Evolutionary conservation across 2,888 invertebrate genomes (phyloP).

Genomic region (Coenonympha glycerion): DNA sequence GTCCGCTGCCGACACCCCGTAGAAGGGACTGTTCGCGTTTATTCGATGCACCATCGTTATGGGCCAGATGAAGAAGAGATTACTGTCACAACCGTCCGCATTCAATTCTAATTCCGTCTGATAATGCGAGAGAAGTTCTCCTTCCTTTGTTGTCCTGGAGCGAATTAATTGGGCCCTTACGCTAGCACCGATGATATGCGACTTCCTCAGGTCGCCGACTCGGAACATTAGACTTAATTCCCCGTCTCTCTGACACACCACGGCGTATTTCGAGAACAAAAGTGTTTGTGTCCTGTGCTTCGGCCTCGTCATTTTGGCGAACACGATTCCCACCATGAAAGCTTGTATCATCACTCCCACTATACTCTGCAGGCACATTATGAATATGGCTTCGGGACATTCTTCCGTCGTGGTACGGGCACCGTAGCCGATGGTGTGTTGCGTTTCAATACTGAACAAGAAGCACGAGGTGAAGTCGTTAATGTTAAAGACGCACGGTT

Average conservation of each 20-base stretch:
- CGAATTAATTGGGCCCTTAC: slow-evolving; percentile 89
- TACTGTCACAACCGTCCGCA: slow-evolving; percentile 86
- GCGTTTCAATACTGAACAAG: slow-evolving; percentile 94
- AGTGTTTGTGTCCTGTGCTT: slow-evolving; percentile 93
- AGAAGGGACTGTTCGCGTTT: slow-evolving; percentile 88
- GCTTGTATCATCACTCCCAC: slow-evolving; percentile 88
- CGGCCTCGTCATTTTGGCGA: slow-evolving; percentile 93
- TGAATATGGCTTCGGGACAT: slow-evolving; percentile 91
- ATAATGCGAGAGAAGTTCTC: slow-evolving; percentile 86
- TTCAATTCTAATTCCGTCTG: slow-evolving; percentile 83
- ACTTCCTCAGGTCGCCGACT: slow-evolving; percentile 92
- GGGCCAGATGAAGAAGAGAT: slow-evolving; percentile 95
- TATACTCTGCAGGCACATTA: slow-evolving; percentile 91
- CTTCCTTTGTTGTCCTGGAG: slow-evolving; percentile 88
- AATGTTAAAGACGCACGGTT: slow-evolving; percentile 88
- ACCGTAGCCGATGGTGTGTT: slow-evolving; percentile 94
- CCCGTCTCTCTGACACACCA: slow-evolving; percentile 89
- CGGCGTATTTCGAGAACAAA: slow-evolving; percentile 88
- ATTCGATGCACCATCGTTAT: slow-evolving; percentile 92
- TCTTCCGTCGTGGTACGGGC: slow-evolving; percentile 85
- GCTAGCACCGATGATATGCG: slow-evolving; percentile 92
- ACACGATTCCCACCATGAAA: slow-evolving; percentile 88
- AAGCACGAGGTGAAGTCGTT: slow-evolving; percentile 90
- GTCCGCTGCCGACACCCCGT: slow-evolving; percentile 87
- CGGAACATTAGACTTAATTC: slow-evolving; percentile 89